Evolutionary conservation across 2,113 vertebrate species (phyloP).

Genomic region (Lethenteron camtschaticum): DNA sequence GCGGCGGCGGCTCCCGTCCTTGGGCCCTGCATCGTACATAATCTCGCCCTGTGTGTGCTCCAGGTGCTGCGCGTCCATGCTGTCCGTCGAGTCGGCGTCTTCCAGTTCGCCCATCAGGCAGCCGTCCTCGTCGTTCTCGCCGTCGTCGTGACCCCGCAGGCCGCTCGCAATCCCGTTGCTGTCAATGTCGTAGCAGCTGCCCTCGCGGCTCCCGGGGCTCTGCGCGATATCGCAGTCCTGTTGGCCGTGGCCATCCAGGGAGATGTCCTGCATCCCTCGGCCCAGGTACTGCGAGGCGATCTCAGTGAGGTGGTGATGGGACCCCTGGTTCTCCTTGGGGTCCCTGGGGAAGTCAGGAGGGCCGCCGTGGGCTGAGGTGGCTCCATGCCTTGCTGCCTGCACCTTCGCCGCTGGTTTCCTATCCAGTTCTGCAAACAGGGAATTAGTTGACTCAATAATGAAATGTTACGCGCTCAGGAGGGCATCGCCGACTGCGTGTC

Average conservation of each 20-base stretch:
- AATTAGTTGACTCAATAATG: not conserved
- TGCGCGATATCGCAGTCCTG: not conserved
- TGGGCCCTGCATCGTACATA: no score
- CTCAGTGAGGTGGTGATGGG: not conserved
- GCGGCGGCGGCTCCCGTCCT: no score
- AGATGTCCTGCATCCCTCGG: conserved; percentile 4
- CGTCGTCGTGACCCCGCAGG: not conserved
- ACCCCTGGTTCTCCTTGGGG: not conserved
- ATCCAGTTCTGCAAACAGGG: conserved; percentile 71
- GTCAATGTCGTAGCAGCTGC: no score
- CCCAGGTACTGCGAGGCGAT: not conserved
- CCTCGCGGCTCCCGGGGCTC: not conserved
- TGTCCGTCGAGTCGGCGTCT: not conserved
- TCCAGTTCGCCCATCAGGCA: not conserved
- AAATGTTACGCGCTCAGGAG: not conserved
- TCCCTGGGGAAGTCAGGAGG: conserved; percentile 52
- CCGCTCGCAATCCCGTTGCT: not conserved
- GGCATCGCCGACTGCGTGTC: not conserved
- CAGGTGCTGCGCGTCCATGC: no score
- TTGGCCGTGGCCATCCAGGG: not conserved
- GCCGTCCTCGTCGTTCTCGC: not conserved
- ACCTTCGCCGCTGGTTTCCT: conserved; percentile 90
- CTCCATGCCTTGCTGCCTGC: conserved; percentile 90
- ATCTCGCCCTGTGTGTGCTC: no score
- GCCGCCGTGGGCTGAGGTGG: conserved; percentile 79